Evolutionary conservation across 2,797 vertebrate genomes (phyloP).

Genomic region (Thalassophryne amazonica): DNA sequence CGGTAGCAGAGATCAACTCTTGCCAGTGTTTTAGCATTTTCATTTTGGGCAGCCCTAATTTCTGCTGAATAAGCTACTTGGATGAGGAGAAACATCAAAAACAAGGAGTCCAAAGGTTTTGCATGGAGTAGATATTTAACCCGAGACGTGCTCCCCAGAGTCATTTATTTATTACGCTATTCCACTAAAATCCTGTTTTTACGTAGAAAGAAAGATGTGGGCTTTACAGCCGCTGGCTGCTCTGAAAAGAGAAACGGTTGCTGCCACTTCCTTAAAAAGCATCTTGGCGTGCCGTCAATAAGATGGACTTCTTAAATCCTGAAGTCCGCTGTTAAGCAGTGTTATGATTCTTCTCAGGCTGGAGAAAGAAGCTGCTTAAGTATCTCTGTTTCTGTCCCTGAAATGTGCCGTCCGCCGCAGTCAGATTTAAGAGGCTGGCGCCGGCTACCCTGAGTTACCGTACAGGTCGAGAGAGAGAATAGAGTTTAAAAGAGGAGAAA

Average conservation of each 20-base stretch:
- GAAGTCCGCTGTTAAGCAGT: constrained; percentile 4
- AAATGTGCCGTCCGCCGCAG: constrained; percentile 26
- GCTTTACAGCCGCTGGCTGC: too few species aligned
- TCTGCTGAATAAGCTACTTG: too few species aligned
- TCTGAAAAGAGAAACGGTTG: background rate
- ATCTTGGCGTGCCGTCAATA: background rate
- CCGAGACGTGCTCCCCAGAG: too few species aligned
- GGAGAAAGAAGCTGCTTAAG: constrained; percentile 9
- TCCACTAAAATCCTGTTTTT: too few species aligned
- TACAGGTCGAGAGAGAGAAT: background rate
- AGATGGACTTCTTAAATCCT: constrained; percentile 22
- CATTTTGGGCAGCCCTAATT: too few species aligned
- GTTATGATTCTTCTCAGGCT: constrained; percentile 12
- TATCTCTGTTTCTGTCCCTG: constrained; percentile 16
- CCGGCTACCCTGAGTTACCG: constrained; percentile 29
- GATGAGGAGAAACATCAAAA: too few species aligned
- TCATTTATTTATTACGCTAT: too few species aligned
- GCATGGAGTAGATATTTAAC: too few species aligned
- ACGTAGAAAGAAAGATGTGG: background rate
- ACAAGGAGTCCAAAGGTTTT: too few species aligned
- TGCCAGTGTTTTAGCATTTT: too few species aligned
- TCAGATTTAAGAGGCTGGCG: constrained; percentile 38
- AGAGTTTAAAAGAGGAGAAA: constrained; percentile 25
- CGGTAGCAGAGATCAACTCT: too few species aligned
- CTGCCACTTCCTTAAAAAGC: background rate